phyloP scores from a whole-genome alignment of 2,113 vertebrate species.

The Eulemur rufifrons region DNA sequence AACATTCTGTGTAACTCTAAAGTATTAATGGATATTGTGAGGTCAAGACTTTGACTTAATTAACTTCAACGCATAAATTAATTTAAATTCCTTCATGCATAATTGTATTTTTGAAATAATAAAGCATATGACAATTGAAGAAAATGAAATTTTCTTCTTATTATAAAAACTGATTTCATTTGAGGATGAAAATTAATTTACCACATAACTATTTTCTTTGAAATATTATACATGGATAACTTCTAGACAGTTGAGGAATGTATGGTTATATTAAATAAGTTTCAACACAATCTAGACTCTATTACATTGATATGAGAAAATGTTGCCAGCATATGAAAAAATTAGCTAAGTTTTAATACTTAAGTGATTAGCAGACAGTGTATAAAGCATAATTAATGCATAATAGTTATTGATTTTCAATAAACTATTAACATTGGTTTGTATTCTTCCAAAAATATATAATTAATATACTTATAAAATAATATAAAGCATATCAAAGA shows the following conservation, averaged over 20 bases:
- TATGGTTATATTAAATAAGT: not conserved
- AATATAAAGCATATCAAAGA: not conserved
- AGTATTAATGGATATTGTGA: not conserved
- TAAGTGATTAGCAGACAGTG: not conserved
- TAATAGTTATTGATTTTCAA: too few species aligned
- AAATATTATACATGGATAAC: not conserved
- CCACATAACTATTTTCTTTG: not conserved
- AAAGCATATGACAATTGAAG: not conserved
- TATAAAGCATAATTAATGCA: not conserved
- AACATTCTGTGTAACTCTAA: not conserved
- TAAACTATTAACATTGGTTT: too few species aligned
- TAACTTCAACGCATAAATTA: slow-evolving; percentile 26
- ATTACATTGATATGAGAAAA: not conserved
- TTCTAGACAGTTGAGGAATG: not conserved
- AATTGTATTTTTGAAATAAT: not conserved
- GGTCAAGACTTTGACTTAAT: not conserved
- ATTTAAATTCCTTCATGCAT: not conserved
- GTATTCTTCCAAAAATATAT: too few species aligned
- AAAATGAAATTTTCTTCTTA: not conserved
- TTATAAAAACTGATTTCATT: slow-evolving; percentile 18
- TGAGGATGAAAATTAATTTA: slow-evolving; percentile 26
- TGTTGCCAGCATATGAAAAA: not conserved
- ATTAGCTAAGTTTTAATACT: not conserved
- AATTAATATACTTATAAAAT: not conserved
- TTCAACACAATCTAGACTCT: not conserved